Base-by-base conservation (phyloP, 1,140 invertebrate species). In the Orchesella cincta region DNA sequence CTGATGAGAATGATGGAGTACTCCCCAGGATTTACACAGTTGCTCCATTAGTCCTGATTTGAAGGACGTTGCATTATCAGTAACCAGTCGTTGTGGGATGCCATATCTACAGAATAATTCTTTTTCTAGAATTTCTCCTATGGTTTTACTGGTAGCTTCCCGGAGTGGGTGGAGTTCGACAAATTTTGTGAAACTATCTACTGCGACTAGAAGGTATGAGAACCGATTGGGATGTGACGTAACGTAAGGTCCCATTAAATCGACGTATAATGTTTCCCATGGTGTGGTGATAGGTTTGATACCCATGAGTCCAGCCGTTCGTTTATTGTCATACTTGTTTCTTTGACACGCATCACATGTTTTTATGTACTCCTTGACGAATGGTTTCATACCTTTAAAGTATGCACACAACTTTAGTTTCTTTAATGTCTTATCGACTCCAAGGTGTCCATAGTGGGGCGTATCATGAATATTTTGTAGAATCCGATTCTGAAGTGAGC, bases 211-310 rank as follows among this genome's bases (percentile, higher is more conserved):
- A 12, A 83, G 79, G 78, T 87, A 87, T 29, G 8, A 64, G 31
- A 39, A 78, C 5, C 81, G 33, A 77, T 78, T 79, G 3, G 83
- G 85, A 5, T 85, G 39, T 0, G 83, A 83, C 12, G 79, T 52
- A 29, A 84, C 83, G 29, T 87, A 78, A 0, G 85, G 86, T 20
- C 84, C 84, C 14, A 87, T 82, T 0, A 89, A 82, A 81, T 89
- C 88, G 0, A 89, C 77, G 79, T 89, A 85, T 0, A 89, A 79
- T 74, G 87, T 84, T 1, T 81, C 54, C 73, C 88, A 87, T 0
- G 85, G 34, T 0, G 34, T 16, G 0, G 76, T 33, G 0, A 73
- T 52, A n/a, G n/a, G 73, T 16, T 70, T 54, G 1, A 67, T 70
- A 5, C 29, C 26, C 74, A 76, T 76, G 28, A 73, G 23, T 12